Conservation (phyloP, 1,140 invertebrate species). For the Leptinotarsa undecemlineata region DNA sequence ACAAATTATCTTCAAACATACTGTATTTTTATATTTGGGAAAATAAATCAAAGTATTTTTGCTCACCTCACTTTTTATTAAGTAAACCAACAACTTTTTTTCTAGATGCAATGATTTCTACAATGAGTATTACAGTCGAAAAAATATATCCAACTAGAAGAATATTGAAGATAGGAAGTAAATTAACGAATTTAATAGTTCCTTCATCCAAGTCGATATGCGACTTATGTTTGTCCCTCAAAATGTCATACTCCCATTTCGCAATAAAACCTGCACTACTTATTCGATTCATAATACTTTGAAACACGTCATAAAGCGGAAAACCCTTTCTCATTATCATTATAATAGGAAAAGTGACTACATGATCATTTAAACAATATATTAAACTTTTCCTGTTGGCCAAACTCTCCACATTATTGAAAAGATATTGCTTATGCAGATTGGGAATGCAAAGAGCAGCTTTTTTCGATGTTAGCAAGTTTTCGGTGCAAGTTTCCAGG, state of each 20-base stretch:
- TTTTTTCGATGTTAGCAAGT: slow-evolving; percentile 1
- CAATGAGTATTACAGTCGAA: slow-evolving; percentile 5
- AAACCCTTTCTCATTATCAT: slow-evolving; percentile 21
- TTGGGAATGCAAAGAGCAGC: slow-evolving; percentile 10
- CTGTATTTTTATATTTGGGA: no score
- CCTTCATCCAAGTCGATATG: not conserved
- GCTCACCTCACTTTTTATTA: no score
- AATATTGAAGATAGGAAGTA: not conserved
- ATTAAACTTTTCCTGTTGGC: not conserved
- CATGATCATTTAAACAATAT: slow-evolving; percentile 10
- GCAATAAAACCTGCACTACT: slow-evolving; percentile 12
- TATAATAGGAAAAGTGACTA: slow-evolving; percentile 6
- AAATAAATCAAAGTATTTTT: no score
- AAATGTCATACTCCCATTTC: slow-evolving; percentile 22
- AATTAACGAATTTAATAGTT: slow-evolving; percentile 5
- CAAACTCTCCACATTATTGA: not conserved
- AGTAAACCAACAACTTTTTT: no score
- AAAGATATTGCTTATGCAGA: slow-evolving; percentile 19
- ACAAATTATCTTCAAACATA: no score
- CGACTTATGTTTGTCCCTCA: not conserved
- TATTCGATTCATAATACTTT: slow-evolving; percentile 8
- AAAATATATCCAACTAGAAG: not conserved
- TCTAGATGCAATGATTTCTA: not conserved
- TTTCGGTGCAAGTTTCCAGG: not conserved
- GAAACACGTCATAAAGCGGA: slow-evolving; percentile 8